A percentile compares a stretch with the other conserved stretches of the same genome.
phyloP scores from a whole-genome alignment of 2,888 invertebrate species.

The Oscheius onirici region DNA sequence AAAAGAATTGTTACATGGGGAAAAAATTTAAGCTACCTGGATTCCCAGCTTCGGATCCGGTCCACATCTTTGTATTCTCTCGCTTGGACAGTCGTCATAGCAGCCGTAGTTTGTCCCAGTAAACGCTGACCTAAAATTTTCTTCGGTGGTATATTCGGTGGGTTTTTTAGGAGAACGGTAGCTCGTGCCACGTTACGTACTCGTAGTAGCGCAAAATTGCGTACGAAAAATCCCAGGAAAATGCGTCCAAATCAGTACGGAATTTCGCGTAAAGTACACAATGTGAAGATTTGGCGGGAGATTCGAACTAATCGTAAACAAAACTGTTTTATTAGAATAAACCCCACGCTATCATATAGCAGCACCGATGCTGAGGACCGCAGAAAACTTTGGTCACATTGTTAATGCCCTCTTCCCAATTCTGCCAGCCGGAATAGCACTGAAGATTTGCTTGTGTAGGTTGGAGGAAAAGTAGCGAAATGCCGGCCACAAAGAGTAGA shows the following conservation, averaged over 20 bases:
- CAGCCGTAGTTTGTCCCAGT: conserved; percentile 26
- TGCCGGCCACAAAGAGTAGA: background rate
- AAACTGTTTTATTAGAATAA: no score
- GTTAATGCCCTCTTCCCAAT: conserved; percentile 28
- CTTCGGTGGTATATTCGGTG: no score
- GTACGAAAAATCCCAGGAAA: no score
- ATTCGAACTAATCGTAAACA: no score
- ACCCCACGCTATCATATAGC: conserved; percentile 27
- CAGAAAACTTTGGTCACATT: conserved; percentile 24
- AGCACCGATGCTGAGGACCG: conserved; percentile 5
- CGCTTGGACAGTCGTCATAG: conserved; percentile 18
- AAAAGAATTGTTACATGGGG: background rate
- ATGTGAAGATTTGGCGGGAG: no score
- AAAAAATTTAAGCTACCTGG: background rate
- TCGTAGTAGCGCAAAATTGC: no score
- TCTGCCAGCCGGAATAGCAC: conserved; percentile 29
- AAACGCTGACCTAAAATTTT: background rate
- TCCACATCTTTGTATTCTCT: conserved; percentile 13
- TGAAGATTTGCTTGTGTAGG: background rate
- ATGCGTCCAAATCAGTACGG: no score
- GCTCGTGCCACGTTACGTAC: no score
- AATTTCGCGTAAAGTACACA: no score
- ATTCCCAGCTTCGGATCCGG: conserved; percentile 30
- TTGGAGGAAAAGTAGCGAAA: background rate
- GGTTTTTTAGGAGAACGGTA: no score